These are phyloP conservation scores for Pyrrhia umbra DNA, from an alignment of 2,888 invertebrate genomes.

Conservation along the genomic window DNA sequence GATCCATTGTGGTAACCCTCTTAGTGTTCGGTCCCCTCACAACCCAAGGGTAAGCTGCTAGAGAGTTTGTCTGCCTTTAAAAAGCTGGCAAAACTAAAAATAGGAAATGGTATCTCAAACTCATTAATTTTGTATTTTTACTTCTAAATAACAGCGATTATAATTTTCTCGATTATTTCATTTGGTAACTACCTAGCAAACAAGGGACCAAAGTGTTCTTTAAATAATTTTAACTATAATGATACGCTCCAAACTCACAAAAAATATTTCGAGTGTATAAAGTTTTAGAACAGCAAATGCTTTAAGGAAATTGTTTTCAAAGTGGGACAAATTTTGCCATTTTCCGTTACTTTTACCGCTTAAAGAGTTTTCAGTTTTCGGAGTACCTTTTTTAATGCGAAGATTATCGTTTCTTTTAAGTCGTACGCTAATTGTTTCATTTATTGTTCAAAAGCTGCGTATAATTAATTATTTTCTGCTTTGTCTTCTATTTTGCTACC, in stretches of 20 bases:
- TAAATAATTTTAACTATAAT: constrained; percentile 12
- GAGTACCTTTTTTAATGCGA: constrained; percentile 14
- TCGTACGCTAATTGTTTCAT: constrained; percentile 5
- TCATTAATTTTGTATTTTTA: constrained; percentile 6
- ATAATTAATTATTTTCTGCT: neutral
- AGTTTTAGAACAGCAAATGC: constrained; percentile 32
- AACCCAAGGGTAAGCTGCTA: constrained; percentile 78
- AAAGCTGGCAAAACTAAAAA: constrained; percentile 73
- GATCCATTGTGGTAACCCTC: constrained; percentile 88
- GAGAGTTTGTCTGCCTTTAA: constrained; percentile 74
- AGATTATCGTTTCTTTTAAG: constrained; percentile 9
- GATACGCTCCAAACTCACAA: constrained; percentile 37
- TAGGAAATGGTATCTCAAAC: constrained; percentile 68
- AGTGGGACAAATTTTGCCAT: constrained; percentile 26
- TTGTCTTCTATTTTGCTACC: constrained; percentile 3
- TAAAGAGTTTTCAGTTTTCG: constrained; percentile 30
- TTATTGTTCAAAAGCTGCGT: neutral
- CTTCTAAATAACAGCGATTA: neutral
- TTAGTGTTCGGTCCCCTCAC: constrained; percentile 76
- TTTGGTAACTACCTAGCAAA: neutral
- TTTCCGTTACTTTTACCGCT: constrained; percentile 29
- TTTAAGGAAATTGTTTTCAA: constrained; percentile 30
- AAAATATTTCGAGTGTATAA: constrained; percentile 28
- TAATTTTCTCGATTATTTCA: neutral
- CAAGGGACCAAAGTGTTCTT: constrained; percentile 13